Conservation (phyloP, 2,888 invertebrate species). For the Polymixis flavicincta region DNA sequence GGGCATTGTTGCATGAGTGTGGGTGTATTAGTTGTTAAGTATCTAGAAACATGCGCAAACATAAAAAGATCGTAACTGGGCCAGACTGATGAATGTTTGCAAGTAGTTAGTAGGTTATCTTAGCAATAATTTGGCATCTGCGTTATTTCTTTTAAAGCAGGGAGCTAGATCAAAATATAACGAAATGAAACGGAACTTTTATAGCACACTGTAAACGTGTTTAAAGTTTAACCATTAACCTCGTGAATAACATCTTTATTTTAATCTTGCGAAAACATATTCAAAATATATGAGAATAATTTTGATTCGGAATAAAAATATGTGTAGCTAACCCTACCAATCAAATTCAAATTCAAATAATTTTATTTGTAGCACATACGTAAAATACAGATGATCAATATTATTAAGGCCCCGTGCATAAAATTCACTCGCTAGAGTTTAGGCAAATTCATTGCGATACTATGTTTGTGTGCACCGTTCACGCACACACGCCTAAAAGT, state of each 20-base stretch:
- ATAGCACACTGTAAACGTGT: background rate
- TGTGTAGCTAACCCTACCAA: too few relatives aligned
- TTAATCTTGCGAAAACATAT: background rate
- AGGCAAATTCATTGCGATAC: too few relatives aligned
- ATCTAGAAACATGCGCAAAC: background rate
- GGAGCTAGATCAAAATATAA: conserved; percentile 17
- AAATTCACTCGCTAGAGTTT: too few relatives aligned
- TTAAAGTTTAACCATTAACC: conserved; percentile 1
- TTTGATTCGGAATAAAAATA: background rate
- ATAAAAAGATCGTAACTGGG: conserved; percentile 34
- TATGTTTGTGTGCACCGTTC: too few relatives aligned
- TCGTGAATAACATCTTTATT: background rate
- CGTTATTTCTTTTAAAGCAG: conserved; percentile 29
- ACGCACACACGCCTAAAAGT: too few relatives aligned
- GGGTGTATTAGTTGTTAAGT: background rate
- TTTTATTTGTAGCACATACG: too few relatives aligned
- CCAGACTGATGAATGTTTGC: conserved; percentile 6
- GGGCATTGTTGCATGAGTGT: background rate
- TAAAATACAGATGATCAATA: too few relatives aligned
- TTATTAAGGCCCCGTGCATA: too few relatives aligned
- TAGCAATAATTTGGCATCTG: conserved; percentile 38
- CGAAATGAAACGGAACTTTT: conserved; percentile 14
- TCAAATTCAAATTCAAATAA: too few relatives aligned
- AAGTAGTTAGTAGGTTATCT: conserved; percentile 35
- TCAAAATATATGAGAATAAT: background rate